These are phyloP conservation scores for Porites evermanni DNA, from an alignment of 92 coral and sea anemone species.

Conservation along the genomic window DNA sequence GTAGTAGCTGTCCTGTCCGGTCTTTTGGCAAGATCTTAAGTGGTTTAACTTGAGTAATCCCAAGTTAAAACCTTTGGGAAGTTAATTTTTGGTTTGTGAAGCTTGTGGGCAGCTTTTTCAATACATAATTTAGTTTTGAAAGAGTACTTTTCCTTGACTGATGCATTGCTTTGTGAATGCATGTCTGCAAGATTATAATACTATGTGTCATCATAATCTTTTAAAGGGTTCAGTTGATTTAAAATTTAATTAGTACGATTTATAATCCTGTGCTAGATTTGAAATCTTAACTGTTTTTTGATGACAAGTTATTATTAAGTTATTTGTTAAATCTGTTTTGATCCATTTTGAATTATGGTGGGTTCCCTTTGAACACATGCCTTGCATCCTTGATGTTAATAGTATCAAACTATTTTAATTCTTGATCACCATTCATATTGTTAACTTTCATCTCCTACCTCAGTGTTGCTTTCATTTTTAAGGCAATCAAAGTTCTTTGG, in stretches of 20 bases:
- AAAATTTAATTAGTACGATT: not conserved
- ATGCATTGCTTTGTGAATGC: not conserved
- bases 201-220: not conserved
- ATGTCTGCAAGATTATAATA: too few species aligned
- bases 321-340: not conserved
- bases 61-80: not conserved
- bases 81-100: not conserved
- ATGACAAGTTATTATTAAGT: not conserved
- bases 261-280: not conserved
- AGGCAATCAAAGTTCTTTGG: not conserved
- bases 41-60: not conserved
- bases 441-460: not conserved
- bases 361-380: not conserved
- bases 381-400: not conserved
- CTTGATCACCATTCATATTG: not conserved
- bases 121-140: too few species aligned
- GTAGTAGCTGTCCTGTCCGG: constrained; percentile 20
- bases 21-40: not conserved
- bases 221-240: not conserved
- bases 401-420: constrained; percentile 3
- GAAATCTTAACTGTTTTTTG: not conserved
- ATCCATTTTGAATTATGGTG: not conserved
- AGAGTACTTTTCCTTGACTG: too few species aligned
- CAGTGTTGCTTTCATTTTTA: too few species aligned
- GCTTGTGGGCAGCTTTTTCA: not conserved